Evolutionary conservation across 2,113 vertebrate genomes (phyloP).

Genomic region (Clarias gariepinus): DNA sequence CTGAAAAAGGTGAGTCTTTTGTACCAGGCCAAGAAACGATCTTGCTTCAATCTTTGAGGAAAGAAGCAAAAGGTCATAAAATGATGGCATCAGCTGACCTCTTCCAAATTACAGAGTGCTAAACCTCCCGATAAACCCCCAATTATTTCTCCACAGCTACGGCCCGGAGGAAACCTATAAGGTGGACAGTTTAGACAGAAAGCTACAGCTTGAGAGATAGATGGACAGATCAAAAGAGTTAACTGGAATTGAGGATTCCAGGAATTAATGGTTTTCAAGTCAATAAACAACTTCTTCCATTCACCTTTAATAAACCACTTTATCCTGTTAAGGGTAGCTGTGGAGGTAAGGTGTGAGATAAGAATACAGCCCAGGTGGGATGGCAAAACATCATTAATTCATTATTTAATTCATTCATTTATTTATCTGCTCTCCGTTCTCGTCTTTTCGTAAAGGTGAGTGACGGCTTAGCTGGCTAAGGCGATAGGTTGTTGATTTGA

Average conservation of each 20-base stretch:
- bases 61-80: constrained; percentile 39
- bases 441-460: no score
- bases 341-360: background rate
- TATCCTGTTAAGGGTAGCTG: background rate
- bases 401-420: background rate
- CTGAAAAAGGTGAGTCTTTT: constrained; percentile 46
- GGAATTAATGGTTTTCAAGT: background rate
- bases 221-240: background rate
- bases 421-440: background rate
- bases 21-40: constrained; percentile 13
- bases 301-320: background rate
- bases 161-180: background rate
- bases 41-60: constrained; percentile 20
- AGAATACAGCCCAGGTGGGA: background rate
- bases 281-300: background rate
- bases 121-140: constrained; percentile 33
- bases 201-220: background rate
- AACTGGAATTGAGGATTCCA: background rate
- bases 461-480: no score
- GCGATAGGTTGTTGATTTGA: no score
- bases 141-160: constrained; percentile 2
- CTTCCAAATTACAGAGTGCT: constrained; percentile 45
- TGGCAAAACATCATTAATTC: background rate
- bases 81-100: constrained; percentile 38
- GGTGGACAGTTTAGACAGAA: constrained; percentile 15